Percentiles rank a stretch among this genome's conserved stretches.
Evolutionary conservation across 2,888 invertebrate genomes (phyloP).

Genomic region (Drosophila siamana): DNA sequence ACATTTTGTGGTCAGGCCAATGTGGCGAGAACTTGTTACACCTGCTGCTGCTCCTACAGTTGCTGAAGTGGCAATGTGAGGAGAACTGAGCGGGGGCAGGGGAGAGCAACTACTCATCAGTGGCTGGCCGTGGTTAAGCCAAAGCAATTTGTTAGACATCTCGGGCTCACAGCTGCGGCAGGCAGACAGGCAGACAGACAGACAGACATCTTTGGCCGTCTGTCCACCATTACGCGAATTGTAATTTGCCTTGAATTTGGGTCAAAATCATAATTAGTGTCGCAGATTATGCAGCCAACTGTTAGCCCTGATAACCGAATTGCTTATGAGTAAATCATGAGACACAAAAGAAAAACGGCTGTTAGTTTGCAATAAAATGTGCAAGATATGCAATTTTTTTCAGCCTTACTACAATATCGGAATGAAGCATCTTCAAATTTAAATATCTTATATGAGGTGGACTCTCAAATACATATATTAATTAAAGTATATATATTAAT

Average conservation of each 20-base stretch:
- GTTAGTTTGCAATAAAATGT: background rate
- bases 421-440: too few relatives aligned
- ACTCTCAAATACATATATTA: too few relatives aligned
- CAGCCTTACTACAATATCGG: too few relatives aligned
- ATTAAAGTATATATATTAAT: too few relatives aligned
- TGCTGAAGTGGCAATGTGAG: conserved; percentile 27
- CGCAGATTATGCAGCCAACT: conserved; percentile 42
- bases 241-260: conserved; percentile 76
- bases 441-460: too few relatives aligned
- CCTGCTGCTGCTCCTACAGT: conserved; percentile 58
- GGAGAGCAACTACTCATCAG: conserved; percentile 43
- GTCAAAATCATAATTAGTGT: conserved; percentile 80
- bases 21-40: conserved; percentile 78
- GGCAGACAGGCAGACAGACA: conserved; percentile 24
- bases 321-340: background rate
- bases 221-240: conserved; percentile 55
- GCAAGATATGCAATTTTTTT: background rate
- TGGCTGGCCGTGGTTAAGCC: conserved; percentile 5
- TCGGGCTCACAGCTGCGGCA: conserved; percentile 43
- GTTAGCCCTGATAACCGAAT: conserved; percentile 5
- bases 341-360: background rate
- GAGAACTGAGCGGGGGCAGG: background rate
- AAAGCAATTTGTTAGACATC: conserved; percentile 46
- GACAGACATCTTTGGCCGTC: conserved; percentile 5
- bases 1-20: conserved; percentile 72